A percentile compares a stretch with the other conserved stretches of the same genome.
Evolutionary conservation across 2,113 vertebrate species (phyloP).

Genomic region (Ptilonorhynchus violaceus): DNA sequence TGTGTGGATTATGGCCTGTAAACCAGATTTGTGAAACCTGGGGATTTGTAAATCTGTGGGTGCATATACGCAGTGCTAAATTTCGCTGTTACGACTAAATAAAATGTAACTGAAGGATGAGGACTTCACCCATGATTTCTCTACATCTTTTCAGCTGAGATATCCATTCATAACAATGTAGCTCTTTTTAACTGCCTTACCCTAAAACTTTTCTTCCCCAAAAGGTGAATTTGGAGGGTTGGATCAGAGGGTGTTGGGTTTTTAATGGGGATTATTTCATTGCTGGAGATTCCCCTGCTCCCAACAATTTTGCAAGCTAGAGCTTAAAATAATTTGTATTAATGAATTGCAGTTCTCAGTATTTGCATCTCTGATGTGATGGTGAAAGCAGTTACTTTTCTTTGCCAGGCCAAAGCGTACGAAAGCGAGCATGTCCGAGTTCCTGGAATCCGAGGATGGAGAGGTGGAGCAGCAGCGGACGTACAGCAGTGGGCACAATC

Average conservation of each 20-base stretch:
- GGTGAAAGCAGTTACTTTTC: neutral
- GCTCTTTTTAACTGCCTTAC: neutral
- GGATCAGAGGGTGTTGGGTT: neutral
- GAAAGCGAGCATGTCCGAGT: constrained; percentile 96
- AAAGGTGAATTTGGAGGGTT: neutral
- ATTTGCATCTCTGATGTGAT: neutral
- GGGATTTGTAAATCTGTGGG: neutral
- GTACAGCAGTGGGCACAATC: constrained; percentile 96
- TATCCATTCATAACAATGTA: neutral
- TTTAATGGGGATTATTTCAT: neutral
- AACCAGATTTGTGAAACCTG: neutral
- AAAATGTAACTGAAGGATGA: neutral
- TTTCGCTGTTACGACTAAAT: neutral
- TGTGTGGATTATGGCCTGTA: rapidly evolving
- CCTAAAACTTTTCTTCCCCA: neutral
- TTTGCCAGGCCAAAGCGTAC: constrained; percentile 89
- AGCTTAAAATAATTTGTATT: neutral
- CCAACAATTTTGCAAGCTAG: neutral
- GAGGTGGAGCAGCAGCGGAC: constrained; percentile 96
- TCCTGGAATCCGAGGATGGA: constrained; percentile 94
- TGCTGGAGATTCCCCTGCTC: neutral
- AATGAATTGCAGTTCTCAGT: neutral
- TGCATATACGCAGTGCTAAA: neutral
- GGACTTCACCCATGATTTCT: neutral
- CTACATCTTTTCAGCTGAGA: neutral